Base-by-base conservation (phyloP, 2,113 vertebrate species). In the Prolemur simus region DNA sequence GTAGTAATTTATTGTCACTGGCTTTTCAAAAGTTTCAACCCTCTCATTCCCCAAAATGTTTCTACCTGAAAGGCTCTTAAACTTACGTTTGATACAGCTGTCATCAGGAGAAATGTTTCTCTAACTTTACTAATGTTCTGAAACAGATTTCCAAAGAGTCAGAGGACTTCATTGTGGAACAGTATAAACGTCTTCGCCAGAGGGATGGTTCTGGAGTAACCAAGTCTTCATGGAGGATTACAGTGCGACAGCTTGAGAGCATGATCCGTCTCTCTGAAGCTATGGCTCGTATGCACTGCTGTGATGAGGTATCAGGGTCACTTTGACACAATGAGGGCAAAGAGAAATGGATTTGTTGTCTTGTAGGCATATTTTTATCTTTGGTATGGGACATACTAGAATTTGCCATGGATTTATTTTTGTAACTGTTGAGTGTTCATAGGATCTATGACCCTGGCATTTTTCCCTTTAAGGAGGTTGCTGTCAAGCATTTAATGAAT, bases 241-340 rank as follows among this genome's bases (percentile, higher is more conserved):
- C 99, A 0, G 99, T 99, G 63, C 97, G 99, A 0, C 99, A 99
- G 98, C 96, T 99, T 93, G 99, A 99, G 97, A 99, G 99, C 98
- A 99, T 99, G 99, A 99, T 99, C 96, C 99, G 99, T 15, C 99
- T 99, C 1, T 99, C 99, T 0, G 99, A 99, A 98, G 99, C 98
- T 56, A 99, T 99, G 99, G 99, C 99, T 17, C 99, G 99, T 11
- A 99, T 99, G 99, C 99, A 99, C 98, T 99, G 99, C 98, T 99
- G 99, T 54, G 99, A 99, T 45, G 99, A 99, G 99, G 99, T 99
- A 97, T 54, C 97, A 2, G 6, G 42, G n/a, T 74, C 56, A 45
- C 21, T 64, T 60, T 58, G 37, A 82, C 34, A 13, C 58, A 14
- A 81, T 39, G 14, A 45, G 21, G 64, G 47, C 23, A 52, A 69